Evolutionary conservation across 2,797 vertebrate genomes (phyloP).

Genomic region (Harpagifer antarcticus): DNA sequence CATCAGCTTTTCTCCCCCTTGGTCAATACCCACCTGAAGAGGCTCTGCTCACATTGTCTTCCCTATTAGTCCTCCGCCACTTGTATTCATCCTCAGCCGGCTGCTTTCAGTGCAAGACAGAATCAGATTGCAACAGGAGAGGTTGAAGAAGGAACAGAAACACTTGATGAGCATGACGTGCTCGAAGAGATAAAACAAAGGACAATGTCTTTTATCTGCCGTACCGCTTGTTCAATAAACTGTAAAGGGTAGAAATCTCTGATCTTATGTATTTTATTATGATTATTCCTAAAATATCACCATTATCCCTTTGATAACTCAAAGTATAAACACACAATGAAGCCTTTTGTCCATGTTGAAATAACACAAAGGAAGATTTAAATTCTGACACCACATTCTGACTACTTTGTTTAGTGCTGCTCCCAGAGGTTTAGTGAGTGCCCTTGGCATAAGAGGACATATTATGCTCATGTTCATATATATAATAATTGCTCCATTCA

Average conservation of each 20-base stretch:
- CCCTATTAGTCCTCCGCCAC: constrained; percentile 47
- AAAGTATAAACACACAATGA: not conserved
- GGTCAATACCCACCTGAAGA: constrained; percentile 78
- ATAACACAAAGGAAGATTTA: constrained; percentile 2
- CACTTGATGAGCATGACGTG: constrained; percentile 15
- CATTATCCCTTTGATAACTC: not conserved
- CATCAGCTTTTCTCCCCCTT: constrained; percentile 69
- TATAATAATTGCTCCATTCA: not conserved
- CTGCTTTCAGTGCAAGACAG: constrained; percentile 27
- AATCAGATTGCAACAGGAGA: constrained; percentile 33
- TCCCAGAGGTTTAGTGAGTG: constrained; percentile 44
- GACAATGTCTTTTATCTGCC: not conserved
- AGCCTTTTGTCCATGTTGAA: not conserved
- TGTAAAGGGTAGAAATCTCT: not conserved
- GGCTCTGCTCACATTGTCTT: constrained; percentile 62
- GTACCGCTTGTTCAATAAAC: not conserved
- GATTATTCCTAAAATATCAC: not conserved
- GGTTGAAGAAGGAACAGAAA: constrained; percentile 17
- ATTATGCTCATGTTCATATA: not conserved
- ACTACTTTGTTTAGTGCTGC: constrained; percentile 41
- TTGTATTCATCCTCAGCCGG: constrained; percentile 45
- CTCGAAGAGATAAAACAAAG: constrained; percentile 17
- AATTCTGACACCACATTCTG: constrained; percentile 9
- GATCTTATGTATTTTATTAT: not conserved
- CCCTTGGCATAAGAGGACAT: not conserved